These are phyloP conservation scores for Anthopleura xanthogrammica DNA, from an alignment of 92 coral and sea anemone species.

Conservation along the genomic window DNA sequence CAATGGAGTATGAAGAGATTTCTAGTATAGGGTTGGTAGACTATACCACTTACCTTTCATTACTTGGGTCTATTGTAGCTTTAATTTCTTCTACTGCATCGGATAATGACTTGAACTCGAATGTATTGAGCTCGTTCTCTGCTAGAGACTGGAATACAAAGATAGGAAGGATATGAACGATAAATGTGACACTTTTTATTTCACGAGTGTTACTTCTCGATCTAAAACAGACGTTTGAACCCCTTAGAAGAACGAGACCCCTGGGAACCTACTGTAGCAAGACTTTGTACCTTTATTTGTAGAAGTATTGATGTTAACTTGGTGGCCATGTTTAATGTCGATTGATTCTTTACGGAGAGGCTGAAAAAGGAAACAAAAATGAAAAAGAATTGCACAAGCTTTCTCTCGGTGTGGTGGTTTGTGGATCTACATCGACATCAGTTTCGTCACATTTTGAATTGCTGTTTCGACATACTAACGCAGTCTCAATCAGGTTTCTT, in stretches of 20 bases:
- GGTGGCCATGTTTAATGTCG: conserved; percentile 52
- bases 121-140: conserved; percentile 94
- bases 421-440: too few species aligned
- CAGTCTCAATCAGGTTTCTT: too few species aligned
- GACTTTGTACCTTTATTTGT: conserved; percentile 55
- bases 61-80: conserved; percentile 79
- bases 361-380: conserved; percentile 6
- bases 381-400: too few species aligned
- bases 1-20: too few species aligned
- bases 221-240: too few species aligned
- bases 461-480: too few species aligned
- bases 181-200: too few species aligned
- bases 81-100: conserved; percentile 95
- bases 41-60: conserved; percentile 58
- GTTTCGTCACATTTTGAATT: too few species aligned
- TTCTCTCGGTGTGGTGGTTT: too few species aligned
- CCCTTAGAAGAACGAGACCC: too few species aligned
- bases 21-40: background rate
- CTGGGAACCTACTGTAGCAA: too few species aligned
- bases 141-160: conserved; percentile 71
- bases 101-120: conserved; percentile 92
- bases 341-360: conserved; percentile 39
- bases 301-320: conserved; percentile 81
- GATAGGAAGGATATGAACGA: background rate
- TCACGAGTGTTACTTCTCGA: too few species aligned